A percentile compares a stretch with the other conserved stretches of the same genome.
These are phyloP conservation scores for Ophion ellenae DNA, from an alignment of 2,888 invertebrate genomes.

Conservation along the genomic window DNA sequence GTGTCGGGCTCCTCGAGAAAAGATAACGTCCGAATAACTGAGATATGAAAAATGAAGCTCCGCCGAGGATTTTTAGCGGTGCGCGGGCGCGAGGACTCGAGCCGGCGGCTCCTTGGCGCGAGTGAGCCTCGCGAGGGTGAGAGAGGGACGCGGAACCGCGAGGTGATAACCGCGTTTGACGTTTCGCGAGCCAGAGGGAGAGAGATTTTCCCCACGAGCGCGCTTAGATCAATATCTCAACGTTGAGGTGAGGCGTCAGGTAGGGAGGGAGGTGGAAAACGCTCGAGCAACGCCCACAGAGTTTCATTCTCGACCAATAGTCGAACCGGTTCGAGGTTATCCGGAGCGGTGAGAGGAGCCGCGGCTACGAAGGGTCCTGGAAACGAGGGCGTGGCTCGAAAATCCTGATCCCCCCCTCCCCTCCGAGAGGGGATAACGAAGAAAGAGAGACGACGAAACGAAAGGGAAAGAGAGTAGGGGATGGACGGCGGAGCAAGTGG, in stretches of 20 bases:
- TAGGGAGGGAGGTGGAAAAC: constrained; percentile 62
- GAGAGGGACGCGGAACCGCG: constrained; percentile 29
- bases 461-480: constrained; percentile 22
- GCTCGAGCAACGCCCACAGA: constrained; percentile 60
- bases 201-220: constrained; percentile 51
- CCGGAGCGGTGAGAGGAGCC: constrained; percentile 43
- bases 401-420: constrained; percentile 6
- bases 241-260: constrained; percentile 68
- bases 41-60: no score
- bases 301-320: constrained; percentile 59
- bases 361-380: constrained; percentile 62
- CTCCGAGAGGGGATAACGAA: constrained; percentile 9
- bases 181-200: constrained; percentile 29
- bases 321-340: constrained; percentile 16
- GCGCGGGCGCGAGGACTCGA: constrained; percentile 28
- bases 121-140: not conserved
- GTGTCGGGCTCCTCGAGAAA: no score
- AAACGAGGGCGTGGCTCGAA: constrained; percentile 60
- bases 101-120: constrained; percentile 18
- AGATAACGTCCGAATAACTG: no score
- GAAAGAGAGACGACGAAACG: constrained; percentile 10
- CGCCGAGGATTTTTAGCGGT: no score
- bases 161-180: constrained; percentile 40
- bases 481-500: constrained; percentile 53
- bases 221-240: constrained; percentile 82